phyloP scores from a whole-genome alignment of 2,888 invertebrate species.

The Spilosoma lubricipeda region DNA sequence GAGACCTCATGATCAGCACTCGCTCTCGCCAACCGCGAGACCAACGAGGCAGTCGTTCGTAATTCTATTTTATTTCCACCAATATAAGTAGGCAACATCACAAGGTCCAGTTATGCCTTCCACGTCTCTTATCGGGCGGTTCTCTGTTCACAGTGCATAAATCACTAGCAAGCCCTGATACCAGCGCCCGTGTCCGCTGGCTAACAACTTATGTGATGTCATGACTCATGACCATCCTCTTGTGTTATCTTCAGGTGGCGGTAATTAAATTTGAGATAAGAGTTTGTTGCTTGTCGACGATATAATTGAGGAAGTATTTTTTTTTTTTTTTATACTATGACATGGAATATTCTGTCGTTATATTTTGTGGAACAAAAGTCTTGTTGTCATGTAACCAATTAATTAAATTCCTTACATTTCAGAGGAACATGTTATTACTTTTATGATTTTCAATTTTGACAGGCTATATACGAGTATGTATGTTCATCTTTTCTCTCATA shows the following conservation, averaged over 20 bases:
- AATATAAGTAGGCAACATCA: conserved; percentile 42
- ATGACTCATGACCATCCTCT: conserved; percentile 37
- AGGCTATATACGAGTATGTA: too few species aligned
- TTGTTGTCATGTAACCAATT: too few species aligned
- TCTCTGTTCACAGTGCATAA: conserved; percentile 59
- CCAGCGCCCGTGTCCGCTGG: conserved; percentile 43
- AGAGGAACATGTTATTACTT: too few species aligned
- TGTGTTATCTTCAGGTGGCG: conserved; percentile 35
- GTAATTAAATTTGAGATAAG: conserved; percentile 11
- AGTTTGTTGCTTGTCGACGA: not conserved
- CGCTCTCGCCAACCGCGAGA: too few species aligned
- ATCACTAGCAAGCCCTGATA: conserved; percentile 56
- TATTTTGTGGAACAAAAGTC: too few species aligned
- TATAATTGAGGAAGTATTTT: not conserved
- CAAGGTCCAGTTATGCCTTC: conserved; percentile 49
- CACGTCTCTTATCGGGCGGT: conserved; percentile 52
- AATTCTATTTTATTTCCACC: conserved; percentile 31
- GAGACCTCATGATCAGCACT: too few species aligned
- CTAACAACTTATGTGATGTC: conserved; percentile 47
- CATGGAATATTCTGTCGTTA: too few species aligned
- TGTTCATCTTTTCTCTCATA: too few species aligned
- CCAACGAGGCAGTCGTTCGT: too few species aligned
- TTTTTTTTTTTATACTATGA: too few species aligned
- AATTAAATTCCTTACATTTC: too few species aligned
- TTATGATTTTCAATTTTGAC: too few species aligned